These are phyloP conservation scores for Isotomurus palustris DNA, from an alignment of 2,888 invertebrate genomes.

Conservation along the genomic window DNA sequence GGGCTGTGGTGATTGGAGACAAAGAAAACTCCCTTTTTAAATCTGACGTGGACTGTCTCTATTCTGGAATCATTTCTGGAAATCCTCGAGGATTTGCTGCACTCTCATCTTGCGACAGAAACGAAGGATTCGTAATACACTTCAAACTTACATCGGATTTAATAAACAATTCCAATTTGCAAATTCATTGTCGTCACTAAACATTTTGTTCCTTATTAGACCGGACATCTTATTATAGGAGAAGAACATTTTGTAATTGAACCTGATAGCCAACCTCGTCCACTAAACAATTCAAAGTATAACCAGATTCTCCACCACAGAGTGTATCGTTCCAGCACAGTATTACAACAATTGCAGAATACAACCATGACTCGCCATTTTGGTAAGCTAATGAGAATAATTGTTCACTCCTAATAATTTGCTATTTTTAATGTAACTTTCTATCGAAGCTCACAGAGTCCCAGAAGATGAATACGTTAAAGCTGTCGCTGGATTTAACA, in stretches of 20 bases:
- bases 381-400: too few relatives aligned
- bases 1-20: too few relatives aligned
- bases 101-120: not conserved
- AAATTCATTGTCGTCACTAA: not conserved
- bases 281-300: not conserved
- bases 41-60: not conserved
- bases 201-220: too few relatives aligned
- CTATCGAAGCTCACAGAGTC: not conserved
- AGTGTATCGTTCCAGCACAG: not conserved
- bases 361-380: too few relatives aligned
- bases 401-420: too few relatives aligned
- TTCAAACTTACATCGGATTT: not conserved
- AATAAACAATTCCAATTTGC: not conserved
- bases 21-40: too few relatives aligned
- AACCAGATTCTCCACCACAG: not conserved
- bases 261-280: too few relatives aligned
- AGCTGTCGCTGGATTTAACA: slow-evolving; percentile 1
- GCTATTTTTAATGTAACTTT: too few relatives aligned
- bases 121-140: not conserved
- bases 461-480: slow-evolving; percentile 1
- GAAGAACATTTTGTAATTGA: not conserved
- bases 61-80: not conserved
- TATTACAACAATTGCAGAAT: too few relatives aligned
- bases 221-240: not conserved
- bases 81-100: not conserved